Percentiles rank a stretch among this genome's conserved stretches.
These are phyloP conservation scores for Desoria tigrina DNA, from an alignment of 2,888 invertebrate genomes.

Conservation along the genomic window DNA sequence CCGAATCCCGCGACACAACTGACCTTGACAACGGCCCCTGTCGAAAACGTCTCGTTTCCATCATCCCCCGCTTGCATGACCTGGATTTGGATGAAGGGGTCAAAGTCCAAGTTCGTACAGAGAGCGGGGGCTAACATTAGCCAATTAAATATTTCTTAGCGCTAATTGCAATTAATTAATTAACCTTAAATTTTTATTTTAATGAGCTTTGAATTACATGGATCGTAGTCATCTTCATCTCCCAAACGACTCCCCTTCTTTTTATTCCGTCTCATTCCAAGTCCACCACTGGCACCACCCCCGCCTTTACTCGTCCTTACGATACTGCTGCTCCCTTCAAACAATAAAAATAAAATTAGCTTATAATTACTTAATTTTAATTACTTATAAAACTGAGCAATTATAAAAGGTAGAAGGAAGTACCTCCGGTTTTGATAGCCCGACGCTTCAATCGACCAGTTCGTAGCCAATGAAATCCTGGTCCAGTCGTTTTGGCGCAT, in stretches of 20 bases:
- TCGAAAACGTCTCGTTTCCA: slow-evolving; percentile 71
- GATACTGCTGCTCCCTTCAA: slow-evolving; percentile 14
- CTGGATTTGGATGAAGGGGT: slow-evolving; percentile 69
- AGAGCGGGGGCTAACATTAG: slow-evolving; percentile 2
- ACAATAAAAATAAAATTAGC: background rate
- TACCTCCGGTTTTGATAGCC: slow-evolving; percentile 44
- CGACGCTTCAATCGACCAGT: slow-evolving; percentile 57
- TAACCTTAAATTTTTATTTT: too few species aligned
- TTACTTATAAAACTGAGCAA: too few species aligned
- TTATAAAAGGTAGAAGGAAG: too few species aligned
- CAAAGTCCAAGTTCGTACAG: slow-evolving; percentile 56
- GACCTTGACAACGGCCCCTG: slow-evolving; percentile 74
- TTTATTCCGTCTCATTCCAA: slow-evolving; percentile 19
- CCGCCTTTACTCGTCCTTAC: slow-evolving; percentile 32
- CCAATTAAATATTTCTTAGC: too few species aligned
- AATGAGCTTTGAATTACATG: too few species aligned
- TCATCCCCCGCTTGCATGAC: slow-evolving; percentile 71
- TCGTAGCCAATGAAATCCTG: slow-evolving; percentile 78
- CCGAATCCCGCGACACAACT: slow-evolving; percentile 77
- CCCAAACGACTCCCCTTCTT: slow-evolving; percentile 38
- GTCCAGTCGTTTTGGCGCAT: slow-evolving; percentile 83
- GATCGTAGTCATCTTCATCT: slow-evolving; percentile 54
- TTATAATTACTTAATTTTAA: too few species aligned
- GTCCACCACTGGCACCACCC: slow-evolving; percentile 38
- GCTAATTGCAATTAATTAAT: too few species aligned